A percentile compares a stretch with the other conserved stretches of the same genome.
These are phyloP conservation scores for Synergus itoensis DNA, from an alignment of 2,888 invertebrate genomes.

Conservation along the genomic window DNA sequence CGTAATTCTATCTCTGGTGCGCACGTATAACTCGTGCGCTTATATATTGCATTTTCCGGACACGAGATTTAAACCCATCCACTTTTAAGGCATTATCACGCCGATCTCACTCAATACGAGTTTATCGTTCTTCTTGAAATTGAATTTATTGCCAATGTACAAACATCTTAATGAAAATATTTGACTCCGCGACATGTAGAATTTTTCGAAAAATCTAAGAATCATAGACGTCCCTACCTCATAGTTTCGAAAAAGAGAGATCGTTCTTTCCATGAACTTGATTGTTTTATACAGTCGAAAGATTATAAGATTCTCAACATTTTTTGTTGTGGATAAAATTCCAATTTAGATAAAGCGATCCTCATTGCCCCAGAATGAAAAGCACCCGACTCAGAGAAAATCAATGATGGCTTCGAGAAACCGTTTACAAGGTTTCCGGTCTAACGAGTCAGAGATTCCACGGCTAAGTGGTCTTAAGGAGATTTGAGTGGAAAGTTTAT, in stretches of 20 bases:
- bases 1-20: conserved; percentile 45
- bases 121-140: conserved; percentile 30
- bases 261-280: no score
- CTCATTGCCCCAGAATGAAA: conserved; percentile 28
- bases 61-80: conserved; percentile 21
- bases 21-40: conserved; percentile 39
- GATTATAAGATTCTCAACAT: neutral
- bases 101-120: conserved; percentile 27
- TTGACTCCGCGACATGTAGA: neutral
- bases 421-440: conserved; percentile 55
- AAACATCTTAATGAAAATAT: conserved; percentile 13
- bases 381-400: conserved; percentile 36
- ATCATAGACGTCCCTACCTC: neutral
- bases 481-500: conserved; percentile 57
- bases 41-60: conserved; percentile 35
- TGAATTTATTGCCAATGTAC: neutral
- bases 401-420: conserved; percentile 48
- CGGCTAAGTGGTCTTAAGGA: conserved; percentile 52
- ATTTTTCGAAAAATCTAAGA: no score
- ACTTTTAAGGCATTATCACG: conserved; percentile 32
- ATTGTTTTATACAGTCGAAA: neutral
- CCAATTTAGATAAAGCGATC: conserved; percentile 30
- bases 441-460: conserved; percentile 59
- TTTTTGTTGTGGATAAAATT: conserved; percentile 23
- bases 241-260: neutral